Base-by-base conservation (phyloP, 2,797 vertebrate species). In the Centroberyx gerrardi region DNA sequence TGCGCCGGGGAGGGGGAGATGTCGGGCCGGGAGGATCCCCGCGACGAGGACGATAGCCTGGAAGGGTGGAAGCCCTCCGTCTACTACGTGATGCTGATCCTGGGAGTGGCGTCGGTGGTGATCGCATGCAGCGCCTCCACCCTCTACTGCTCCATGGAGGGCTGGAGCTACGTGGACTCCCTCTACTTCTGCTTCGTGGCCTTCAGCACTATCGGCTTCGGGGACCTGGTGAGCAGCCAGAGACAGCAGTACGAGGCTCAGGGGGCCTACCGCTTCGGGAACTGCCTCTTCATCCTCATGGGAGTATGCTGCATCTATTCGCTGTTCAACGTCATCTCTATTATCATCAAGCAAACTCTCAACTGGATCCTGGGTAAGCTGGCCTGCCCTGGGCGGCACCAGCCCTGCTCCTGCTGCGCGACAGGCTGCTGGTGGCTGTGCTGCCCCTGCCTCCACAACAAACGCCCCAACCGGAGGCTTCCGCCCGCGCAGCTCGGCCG, bases 221-320 rank as follows among this genome's bases (percentile, higher is more conserved):
- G 95, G 52, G 95, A 96, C 88, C 80, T 96, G 70, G 95, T 96
- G 68, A 96, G 95, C 90, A 95, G 94, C 72, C 95, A 96, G 74
- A 87, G 91, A 17, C 90, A 92, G 59, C 87, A 70, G 36, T 96
- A 96, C 1, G 87, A 93, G 71, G 89, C 93, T 52, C 94, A 95
- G 85, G 93, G 91, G 42, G 93, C 93, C 58, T 96, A 96, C 79
- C 90, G 93, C 3, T 66, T 95, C 0, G 94, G 94, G 31, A 96
- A 96, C 91, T 95, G 93, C 76, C 92, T 96, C 18, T 94, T 96
- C 79, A 95, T 96, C 68, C 86, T 96, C 9, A 94, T 94, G 94
- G 95, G 95, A 38, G 95, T 96, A 8, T 96, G 95, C 76, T 96
- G 95, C 42, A 95, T 96, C 80, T 96, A 96, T 74, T 96, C 95